Evolutionary conservation across 2,797 vertebrate genomes (phyloP), one percentile per base, ranked within the genome.

Genomic region (Arremon aurantiirostris): DNA sequence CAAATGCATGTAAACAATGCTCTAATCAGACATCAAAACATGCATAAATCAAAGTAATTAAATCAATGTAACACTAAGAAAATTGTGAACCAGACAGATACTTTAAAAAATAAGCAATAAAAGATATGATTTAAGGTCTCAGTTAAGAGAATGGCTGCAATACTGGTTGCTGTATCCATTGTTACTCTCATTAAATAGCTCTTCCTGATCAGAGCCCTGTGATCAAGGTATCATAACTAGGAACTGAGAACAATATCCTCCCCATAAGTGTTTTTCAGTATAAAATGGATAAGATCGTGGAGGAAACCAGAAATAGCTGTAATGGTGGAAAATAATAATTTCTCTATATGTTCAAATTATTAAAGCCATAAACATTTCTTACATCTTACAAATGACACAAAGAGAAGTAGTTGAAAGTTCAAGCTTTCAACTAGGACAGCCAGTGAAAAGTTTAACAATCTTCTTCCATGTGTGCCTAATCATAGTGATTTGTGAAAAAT

Each of bases 21-120:
- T 95, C 73, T 93, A 94, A 96, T 95, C 82, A 96, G 84, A 78
- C 68, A 95, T 93, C 85, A 95, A 96, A 96, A 83, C 68, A 82
- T n/a, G 12, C 34, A 88, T 90, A 93, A 96, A 96, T 96, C 90
- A 92, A 95, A 85, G 55, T 72, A 95, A 88, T 89, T 87, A 93
- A 93, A 95, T 87, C 82, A 91, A 94, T 93, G 37, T 53, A 90
- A 57, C 52, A 64, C 50, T 46, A 90, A 82, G 71, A 91, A 92
- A 94, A 89, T 81, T 82, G n/a, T 84, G 55, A 94, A 76, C 14
- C 30, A 81, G 71, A 84, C 6, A 93, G 20, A 72, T 93, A 59
- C 81, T 93, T 85, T 8, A 2, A n/a, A 79, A 93, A 59, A 56
- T 30, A 92, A 82, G 10, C n/a, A 89, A 93, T 59, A 87, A 56